phyloP scores from a whole-genome alignment of 2,113 vertebrate genomes.

The Eretmochelys imbricata region DNA sequence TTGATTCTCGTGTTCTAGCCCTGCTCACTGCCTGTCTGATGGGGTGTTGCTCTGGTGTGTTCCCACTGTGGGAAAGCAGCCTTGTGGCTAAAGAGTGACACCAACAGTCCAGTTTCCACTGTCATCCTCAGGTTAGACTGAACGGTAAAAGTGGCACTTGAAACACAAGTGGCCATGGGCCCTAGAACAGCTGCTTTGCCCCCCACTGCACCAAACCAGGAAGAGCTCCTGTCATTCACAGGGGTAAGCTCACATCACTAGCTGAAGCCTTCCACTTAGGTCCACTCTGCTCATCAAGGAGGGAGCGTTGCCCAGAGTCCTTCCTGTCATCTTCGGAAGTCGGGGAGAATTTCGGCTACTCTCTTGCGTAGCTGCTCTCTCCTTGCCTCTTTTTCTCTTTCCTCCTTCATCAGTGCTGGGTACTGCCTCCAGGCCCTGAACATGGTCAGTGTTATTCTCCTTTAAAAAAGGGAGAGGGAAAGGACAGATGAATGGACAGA shows the following conservation, averaged over 20 bases:
- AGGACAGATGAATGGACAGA: neutral
- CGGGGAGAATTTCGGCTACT: constrained; percentile 89
- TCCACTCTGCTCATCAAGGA: neutral
- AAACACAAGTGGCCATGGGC: neutral
- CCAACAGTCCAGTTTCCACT: fast-evolving
- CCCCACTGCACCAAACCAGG: neutral
- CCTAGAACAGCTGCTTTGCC: neutral
- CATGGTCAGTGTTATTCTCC: constrained; percentile 74
- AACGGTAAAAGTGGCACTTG: neutral
- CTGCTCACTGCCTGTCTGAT: neutral
- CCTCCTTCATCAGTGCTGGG: constrained; percentile 78
- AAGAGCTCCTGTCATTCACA: neutral
- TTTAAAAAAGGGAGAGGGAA: constrained; percentile 59
- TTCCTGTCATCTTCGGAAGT: constrained; percentile 75
- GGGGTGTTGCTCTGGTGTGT: fast-evolving
- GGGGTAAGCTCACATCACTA: neutral
- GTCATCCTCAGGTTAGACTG: neutral
- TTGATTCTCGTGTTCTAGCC: neutral
- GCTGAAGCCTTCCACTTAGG: neutral
- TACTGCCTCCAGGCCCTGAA: constrained; percentile 86
- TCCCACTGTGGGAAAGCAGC: neutral
- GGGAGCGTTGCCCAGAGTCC: neutral
- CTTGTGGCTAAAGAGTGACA: neutral
- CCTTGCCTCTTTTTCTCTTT: constrained; percentile 83
- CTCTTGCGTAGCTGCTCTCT: constrained; percentile 83